These are phyloP conservation scores for Hyperoplus immaculatus DNA, from an alignment of 2,797 vertebrate species.

Conservation along the genomic window DNA sequence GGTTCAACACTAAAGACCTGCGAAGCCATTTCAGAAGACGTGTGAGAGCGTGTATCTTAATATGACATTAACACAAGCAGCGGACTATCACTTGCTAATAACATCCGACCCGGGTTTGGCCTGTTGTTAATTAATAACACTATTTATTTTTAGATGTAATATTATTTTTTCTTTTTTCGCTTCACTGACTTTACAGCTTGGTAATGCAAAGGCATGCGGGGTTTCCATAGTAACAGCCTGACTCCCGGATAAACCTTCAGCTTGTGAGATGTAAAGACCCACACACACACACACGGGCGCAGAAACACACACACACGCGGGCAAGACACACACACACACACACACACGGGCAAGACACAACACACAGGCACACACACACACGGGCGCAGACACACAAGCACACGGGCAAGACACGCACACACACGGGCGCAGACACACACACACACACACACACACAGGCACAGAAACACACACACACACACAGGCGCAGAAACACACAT, in stretches of 20 bases:
- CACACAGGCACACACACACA: background rate
- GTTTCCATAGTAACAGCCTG: slow-evolving; percentile 66
- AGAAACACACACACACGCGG: too few species aligned
- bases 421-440: too few species aligned
- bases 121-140: slow-evolving; percentile 10
- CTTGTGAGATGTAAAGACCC: slow-evolving; percentile 30
- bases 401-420: too few species aligned
- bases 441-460: background rate
- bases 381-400: too few species aligned
- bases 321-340: background rate
- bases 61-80: background rate
- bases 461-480: too few species aligned
- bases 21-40: background rate
- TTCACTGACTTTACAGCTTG: slow-evolving; percentile 50
- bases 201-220: slow-evolving; percentile 60
- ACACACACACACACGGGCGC: background rate
- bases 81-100: background rate
- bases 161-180: background rate
- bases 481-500: background rate
- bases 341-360: too few species aligned
- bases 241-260: slow-evolving; percentile 67
- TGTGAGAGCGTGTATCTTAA: background rate
- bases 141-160: background rate
- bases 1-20: background rate
- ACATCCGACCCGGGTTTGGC: background rate